Conservation (phyloP, 2,888 invertebrate species). For the Caenorhabditis plicata region DNA sequence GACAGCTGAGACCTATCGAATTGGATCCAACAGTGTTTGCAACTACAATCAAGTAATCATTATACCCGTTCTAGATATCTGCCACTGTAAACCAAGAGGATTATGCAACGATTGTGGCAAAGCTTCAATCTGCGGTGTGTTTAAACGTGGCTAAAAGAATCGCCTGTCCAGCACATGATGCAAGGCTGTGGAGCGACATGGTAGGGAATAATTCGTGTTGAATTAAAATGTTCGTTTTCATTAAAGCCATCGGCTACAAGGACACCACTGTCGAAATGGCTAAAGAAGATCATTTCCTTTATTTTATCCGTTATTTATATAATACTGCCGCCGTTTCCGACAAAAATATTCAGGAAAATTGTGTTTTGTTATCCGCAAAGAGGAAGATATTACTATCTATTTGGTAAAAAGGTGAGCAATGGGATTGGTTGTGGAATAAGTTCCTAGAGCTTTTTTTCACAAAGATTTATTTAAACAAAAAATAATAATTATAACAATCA, state of each 20-base stretch:
- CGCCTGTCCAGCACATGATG: conserved; percentile 39
- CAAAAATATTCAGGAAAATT: conserved; percentile 25
- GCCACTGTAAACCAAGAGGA: conserved; percentile 32
- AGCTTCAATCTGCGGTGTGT: conserved; percentile 27
- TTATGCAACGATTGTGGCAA: conserved; percentile 22
- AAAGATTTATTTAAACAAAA: no score
- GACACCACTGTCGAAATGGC: conserved; percentile 1
- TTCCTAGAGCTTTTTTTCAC: neutral
- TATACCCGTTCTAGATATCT: conserved; percentile 11
- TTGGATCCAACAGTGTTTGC: conserved; percentile 13
- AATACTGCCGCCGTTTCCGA: conserved; percentile 32
- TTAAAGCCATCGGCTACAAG: no score
- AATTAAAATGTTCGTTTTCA: no score
- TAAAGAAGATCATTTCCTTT: conserved; percentile 10
- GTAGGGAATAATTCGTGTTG: neutral
- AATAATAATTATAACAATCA: no score
- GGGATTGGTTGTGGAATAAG: neutral
- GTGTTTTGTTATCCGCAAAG: conserved; percentile 34
- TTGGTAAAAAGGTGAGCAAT: conserved; percentile 16
- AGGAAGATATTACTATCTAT: conserved; percentile 33
- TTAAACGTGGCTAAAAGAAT: conserved; percentile 26
- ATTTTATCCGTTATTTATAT: conserved; percentile 22
- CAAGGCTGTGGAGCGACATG: conserved; percentile 26
- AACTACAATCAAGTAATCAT: neutral
- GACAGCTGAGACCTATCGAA: conserved; percentile 3